Base-by-base conservation (phyloP, 2,888 invertebrate genomes). In the Caenorhabditis macrosperma region DNA sequence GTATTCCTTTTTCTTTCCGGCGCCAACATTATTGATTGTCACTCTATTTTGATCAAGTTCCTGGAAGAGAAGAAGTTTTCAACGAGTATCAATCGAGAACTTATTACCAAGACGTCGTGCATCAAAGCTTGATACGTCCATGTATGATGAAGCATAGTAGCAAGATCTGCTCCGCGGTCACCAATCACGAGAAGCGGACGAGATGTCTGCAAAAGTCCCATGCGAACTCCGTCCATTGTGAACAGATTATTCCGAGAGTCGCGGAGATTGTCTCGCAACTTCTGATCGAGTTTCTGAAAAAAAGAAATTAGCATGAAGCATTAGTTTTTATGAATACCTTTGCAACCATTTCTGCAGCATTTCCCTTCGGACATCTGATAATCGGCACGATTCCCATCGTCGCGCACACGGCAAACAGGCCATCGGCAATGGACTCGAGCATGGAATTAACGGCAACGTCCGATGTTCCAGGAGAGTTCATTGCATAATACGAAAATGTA, bases 121-220 rank as follows among this genome's bases (percentile, higher is more conserved):
- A 96, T 94, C 67, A 99, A 92, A 0, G 99, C 98, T 92, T 99
- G 99, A 91, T 99, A 99, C 0, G 98, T 99, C 99, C 99, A 99
- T 0, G 99, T 97, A 91, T 99, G 99, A 93, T 98, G 98, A 78
- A 99, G 92, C 26, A 97, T 97, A 48, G 98, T 99, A 1, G 97
- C 97, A 94, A 99, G 78, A 78, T 89, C 90, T 7, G 87, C 78
- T 9, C 82, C 74, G 0, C 84, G 52, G 59, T 85, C 84, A 22
- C 82, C 83, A n/a, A 84, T 85, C 3, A 84, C 80, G 0, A 85
- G 57, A 20, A 83, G 55, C 2, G 84, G 87, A 12, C 89, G 84
- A 54, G 85, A 78, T 22, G 83, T 81, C 41, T 86, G 83, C 38
- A 88, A 66, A 92, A 91, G 95, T 6, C 92, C 92, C 93, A 76